Base-by-base conservation (phyloP, 2,888 invertebrate species). In the Tortrix viridana region DNA sequence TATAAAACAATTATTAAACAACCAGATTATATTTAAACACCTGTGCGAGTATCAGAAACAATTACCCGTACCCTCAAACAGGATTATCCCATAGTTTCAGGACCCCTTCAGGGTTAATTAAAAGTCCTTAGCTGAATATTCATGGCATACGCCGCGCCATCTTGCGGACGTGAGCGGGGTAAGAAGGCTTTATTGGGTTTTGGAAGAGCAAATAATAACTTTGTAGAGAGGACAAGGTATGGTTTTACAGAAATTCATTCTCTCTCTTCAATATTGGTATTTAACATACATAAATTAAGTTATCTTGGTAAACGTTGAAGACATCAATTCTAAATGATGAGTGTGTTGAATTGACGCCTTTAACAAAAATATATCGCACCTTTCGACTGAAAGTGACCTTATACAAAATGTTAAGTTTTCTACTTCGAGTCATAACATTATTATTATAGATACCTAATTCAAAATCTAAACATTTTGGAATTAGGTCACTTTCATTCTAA, bases 81-180 rank as follows among this genome's bases (percentile, higher is more conserved):
- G 61, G 56, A 59, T 62, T 52, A 56, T 50, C 46, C 60, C 62
- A 52, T 44, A 50, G 61, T 61, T 38, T 22, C 41, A 37, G 19
- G 19, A 9, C 14, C 18, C 6, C 22, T n/a, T 18, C n/a, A 48
- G n/a, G 44, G 62, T 56, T 62, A 57, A 62, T 62, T 62, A 62
- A 62, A 62, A 57, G 50, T 57, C 62, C 56, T 61, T 56, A 61
- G 19, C 62, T 57, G 62, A 62, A 62, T 62, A 62, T 62, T 56
- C 50, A 62, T 62, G 56, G 50, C 56, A 41, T 62, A 57, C 62
- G 56, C 46, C 22, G 22, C 56, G 46, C 62, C 61, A 50, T 61
- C 62, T 57, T 52, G 62, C 26, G 62, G 62, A 62, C 62, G 62
- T 62, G 62, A 62, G 62, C 46, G 18, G 62, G 38, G 52, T 62